Conservation (phyloP, 1,140 invertebrate genomes). For the Caenorhabditis inopinata region DNA sequence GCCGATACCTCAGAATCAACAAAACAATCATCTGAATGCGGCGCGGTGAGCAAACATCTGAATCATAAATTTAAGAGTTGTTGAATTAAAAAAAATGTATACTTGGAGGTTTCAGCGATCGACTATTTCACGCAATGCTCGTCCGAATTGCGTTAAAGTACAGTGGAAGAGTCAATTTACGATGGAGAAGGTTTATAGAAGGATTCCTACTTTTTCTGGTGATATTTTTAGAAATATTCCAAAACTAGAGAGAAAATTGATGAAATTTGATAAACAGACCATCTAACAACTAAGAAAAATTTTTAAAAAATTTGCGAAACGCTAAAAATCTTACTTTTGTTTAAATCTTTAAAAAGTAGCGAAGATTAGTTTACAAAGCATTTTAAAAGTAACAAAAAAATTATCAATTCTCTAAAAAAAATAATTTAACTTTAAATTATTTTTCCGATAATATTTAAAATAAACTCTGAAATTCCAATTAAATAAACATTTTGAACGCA, state of each 20-base stretch:
- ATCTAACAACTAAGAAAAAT: too few relatives aligned
- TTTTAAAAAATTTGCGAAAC: too few relatives aligned
- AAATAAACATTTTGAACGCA: too few relatives aligned
- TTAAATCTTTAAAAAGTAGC: too few relatives aligned
- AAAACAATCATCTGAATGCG: background rate
- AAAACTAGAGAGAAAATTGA: background rate
- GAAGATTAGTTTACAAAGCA: too few relatives aligned
- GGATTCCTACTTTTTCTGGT: slow-evolving; percentile 76
- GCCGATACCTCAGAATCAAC: background rate
- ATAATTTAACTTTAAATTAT: too few relatives aligned
- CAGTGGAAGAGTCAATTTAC: slow-evolving; percentile 81
- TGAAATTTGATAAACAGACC: too few relatives aligned
- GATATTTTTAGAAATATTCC: background rate
- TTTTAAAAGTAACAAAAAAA: too few relatives aligned
- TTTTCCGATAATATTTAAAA: too few relatives aligned
- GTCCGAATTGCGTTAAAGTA: slow-evolving; percentile 86
- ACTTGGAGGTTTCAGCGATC: slow-evolving; percentile 76
- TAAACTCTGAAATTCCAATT: too few relatives aligned
- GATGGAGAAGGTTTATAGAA: slow-evolving; percentile 83
- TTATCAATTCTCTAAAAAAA: too few relatives aligned
- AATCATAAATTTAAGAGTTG: background rate
- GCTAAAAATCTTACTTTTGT: too few relatives aligned
- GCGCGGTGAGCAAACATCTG: background rate
- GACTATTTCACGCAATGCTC: slow-evolving; percentile 91
- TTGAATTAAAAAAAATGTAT: slow-evolving; percentile 19